Evolutionary conservation across 2,113 vertebrate genomes (phyloP), one percentile per base, ranked within the genome.

Genomic region (Ictalurus furcatus): DNA sequence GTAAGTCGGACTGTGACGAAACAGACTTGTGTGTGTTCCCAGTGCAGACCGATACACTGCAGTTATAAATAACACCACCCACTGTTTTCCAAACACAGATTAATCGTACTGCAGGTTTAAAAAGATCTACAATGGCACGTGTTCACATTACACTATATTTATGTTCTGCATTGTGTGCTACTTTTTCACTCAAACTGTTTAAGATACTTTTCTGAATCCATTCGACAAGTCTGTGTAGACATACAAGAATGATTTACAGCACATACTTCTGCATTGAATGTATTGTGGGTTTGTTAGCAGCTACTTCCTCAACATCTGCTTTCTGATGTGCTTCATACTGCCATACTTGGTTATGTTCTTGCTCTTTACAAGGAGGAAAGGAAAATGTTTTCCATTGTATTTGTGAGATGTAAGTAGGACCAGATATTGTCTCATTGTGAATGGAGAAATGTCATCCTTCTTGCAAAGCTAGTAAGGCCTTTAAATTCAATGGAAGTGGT

Each of bases 291-390:
- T 85, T 48, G 37, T 63, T 83, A 63, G 37, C 81, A 52, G 19
- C 87, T 65, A 40, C 34, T 84, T 76, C 67, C 65, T 76, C 54
- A 76, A 76, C 37, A 79, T 88, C 23, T 69, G 63, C 25, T 80
- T 78, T 61, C 40, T 74, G 19, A 34, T 34, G 28, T 88, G 54
- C 19, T 54, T 88, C 40, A 23, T 67, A n/a, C 37, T 63, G 58
- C 37, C 74, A 81, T 82, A 82, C 28, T 58, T 88, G 59, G 21
- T 82, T 88, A 25, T 59, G 52, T 21, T 63, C 56, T n/a, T 73
- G 83, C 56, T 23, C 16, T 56, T 71, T 73, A 23, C 17, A 37
- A 34, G 28, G 63, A 71, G 63, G 28, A 85, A 85, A 69, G 48
- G 2, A 85, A 85, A 61, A 59, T 37, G 19, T 83, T 83, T 61